Base-by-base conservation (phyloP, 2,888 invertebrate genomes). In the Tetrapedia diversipes region DNA sequence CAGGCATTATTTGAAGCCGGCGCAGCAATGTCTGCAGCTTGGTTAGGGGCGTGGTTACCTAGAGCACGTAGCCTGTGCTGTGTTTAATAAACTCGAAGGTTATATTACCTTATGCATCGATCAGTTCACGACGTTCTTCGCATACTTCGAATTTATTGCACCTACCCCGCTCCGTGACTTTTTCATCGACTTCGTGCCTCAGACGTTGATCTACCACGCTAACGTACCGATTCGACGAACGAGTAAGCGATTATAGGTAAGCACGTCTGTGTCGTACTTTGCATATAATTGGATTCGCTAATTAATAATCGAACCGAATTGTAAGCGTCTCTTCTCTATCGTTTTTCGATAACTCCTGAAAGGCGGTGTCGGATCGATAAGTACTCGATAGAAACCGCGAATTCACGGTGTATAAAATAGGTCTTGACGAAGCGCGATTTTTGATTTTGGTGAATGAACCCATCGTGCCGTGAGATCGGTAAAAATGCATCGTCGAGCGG, bases 401-500 rank as follows among this genome's bases (percentile, higher is more conserved):
- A n/a, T n/a, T n/a, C n/a, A 43, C n/a, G 32, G 8, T 4, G 54
- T 7, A 54, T 34, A 37, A 45, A n/a, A 43, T 43, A 4, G n/a
- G n/a, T 16, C 41, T 41, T n/a, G 10, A n/a, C n/a, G 41, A 41
- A n/a, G 0, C 27, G 0, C 22, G 11, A 61, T 39, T 56, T 69
- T 54, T 22, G 37, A 54, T n/a, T n/a, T n/a, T n/a, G n/a, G n/a
- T 65, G 27, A 54, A 56, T 56, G 43, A 65, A 43, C 27, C 19
- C 24, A 34, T 34, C 41, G 2, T n/a, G 22, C 24, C 14, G 45
- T n/a, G 43, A 41, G 49, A 45, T n/a, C 22, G 45, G 37, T 29
- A 51, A 51, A 43, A 57, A 57, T 65, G 56, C 49, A 34, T 27
- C 34, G 43, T 22, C 2, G n/a, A n/a, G 11, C 32, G 32, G 14